A percentile compares a stretch with the other conserved stretches of the same genome.
These are phyloP conservation scores for Ramphastos sulfuratus DNA, from an alignment of 2,113 vertebrate genomes.

Conservation along the genomic window DNA sequence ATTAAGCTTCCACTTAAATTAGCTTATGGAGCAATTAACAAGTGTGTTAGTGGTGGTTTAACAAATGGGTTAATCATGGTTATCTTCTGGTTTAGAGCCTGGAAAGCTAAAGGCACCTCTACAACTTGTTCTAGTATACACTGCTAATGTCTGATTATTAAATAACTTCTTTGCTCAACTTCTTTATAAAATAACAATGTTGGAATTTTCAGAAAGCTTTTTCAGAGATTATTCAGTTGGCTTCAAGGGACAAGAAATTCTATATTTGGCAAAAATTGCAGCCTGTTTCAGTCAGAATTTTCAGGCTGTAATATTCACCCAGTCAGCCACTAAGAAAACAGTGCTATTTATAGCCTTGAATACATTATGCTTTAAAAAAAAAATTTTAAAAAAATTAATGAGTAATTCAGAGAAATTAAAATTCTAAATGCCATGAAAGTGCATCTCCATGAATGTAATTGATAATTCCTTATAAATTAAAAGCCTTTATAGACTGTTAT, in stretches of 20 bases:
- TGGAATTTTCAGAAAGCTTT: neutral
- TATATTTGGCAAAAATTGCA: neutral
- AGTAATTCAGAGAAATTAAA: conserved; percentile 23
- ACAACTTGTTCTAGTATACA: neutral
- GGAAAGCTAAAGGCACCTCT: neutral
- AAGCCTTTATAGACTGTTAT: neutral
- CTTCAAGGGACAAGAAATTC: neutral
- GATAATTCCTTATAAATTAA: neutral
- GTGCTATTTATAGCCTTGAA: neutral
- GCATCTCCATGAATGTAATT: neutral
- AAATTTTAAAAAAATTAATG: neutral
- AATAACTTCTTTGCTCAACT: neutral
- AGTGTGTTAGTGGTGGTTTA: neutral
- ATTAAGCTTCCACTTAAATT: conserved; percentile 1
- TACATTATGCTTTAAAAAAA: neutral
- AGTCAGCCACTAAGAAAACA: neutral
- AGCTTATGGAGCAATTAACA: neutral
- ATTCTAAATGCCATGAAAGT: neutral
- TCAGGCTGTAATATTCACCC: neutral
- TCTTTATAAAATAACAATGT: neutral
- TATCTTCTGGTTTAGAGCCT: neutral
- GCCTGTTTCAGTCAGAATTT: neutral
- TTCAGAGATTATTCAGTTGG: neutral
- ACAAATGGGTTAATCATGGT: neutral
- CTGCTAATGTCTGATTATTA: neutral